Percentiles rank a stretch among this genome's conserved stretches.
These are phyloP conservation scores for Palythoa caribaeorum DNA, from an alignment of 92 coral and sea anemone genomes.

Conservation along the genomic window DNA sequence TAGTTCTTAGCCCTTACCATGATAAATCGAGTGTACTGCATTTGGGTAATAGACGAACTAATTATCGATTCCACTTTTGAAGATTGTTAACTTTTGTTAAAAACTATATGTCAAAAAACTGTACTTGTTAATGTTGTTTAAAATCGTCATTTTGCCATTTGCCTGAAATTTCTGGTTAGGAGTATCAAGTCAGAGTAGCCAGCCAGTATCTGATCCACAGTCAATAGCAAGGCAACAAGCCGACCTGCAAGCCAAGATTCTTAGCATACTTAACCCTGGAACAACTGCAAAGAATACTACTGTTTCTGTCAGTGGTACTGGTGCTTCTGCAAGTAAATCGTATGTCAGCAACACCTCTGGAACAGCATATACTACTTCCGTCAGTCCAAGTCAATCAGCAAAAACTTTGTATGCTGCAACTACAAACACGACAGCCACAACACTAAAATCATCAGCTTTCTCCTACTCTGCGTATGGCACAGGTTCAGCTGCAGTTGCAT, in stretches of 20 bases:
- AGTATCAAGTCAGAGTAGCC: constrained; percentile 64
- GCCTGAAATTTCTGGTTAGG: constrained; percentile 72
- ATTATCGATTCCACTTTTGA: too few species aligned
- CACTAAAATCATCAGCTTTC: constrained; percentile 2
- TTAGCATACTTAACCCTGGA: constrained; percentile 94
- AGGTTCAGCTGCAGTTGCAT: constrained; percentile 38
- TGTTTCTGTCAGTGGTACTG: background rate
- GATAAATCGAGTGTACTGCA: too few species aligned
- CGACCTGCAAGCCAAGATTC: constrained; percentile 98
- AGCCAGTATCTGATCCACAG: constrained; percentile 83
- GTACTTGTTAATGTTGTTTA: background rate
- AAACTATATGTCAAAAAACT: background rate
- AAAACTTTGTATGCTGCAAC: background rate
- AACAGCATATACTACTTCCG: constrained; percentile 15
- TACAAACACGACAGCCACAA: constrained; percentile 47
- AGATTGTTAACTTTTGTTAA: background rate
- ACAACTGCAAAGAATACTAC: constrained; percentile 51
- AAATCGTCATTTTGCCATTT: constrained; percentile 40
- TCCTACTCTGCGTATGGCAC: constrained; percentile 20
- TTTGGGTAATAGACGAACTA: too few species aligned
- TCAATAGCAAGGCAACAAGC: constrained; percentile 99
- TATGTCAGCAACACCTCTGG: background rate
- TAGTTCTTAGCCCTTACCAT: too few species aligned
- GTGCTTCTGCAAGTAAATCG: background rate
- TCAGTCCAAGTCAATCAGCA: constrained; percentile 29